Evolutionary conservation across 2,113 vertebrate genomes (phyloP).

Genomic region (Dascyllus trimaculatus): DNA sequence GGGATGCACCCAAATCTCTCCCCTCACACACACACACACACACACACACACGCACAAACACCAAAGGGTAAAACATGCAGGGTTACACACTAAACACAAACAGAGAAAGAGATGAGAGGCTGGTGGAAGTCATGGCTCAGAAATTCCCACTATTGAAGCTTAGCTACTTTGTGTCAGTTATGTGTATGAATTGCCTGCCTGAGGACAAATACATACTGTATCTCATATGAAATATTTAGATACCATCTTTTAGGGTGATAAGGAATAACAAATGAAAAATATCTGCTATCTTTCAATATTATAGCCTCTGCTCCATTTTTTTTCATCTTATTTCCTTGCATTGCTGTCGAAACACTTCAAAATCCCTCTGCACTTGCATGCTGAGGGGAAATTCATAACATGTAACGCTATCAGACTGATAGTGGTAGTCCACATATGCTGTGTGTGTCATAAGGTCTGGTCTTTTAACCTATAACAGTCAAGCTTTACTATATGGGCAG

Average conservation of each 20-base stretch:
- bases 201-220: conserved; percentile 55
- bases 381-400: conserved; percentile 14
- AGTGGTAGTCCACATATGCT: conserved; percentile 48
- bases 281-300: conserved; percentile 37
- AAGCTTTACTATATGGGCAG: conserved; percentile 69
- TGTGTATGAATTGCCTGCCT: conserved; percentile 51
- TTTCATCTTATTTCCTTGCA: background rate
- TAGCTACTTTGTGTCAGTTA: conserved; percentile 47
- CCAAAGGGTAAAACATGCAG: conserved; percentile 46
- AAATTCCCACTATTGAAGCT: conserved; percentile 56
- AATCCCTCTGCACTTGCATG: background rate
- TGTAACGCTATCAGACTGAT: conserved; percentile 11
- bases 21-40: conserved; percentile 30
- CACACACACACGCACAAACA: conserved; percentile 23
- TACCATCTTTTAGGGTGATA: conserved; percentile 43
- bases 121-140: conserved; percentile 54
- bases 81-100: conserved; percentile 36
- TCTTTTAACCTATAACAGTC: conserved; percentile 71
- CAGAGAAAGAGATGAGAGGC: conserved; percentile 41
- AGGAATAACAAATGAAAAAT: conserved; percentile 40
- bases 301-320: conserved; percentile 8
- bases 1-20: conserved; percentile 57
- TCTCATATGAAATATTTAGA: conserved; percentile 61
- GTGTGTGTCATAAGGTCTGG: conserved; percentile 39
- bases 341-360: background rate